Evolutionary conservation across 1,140 invertebrate genomes (phyloP), one percentile per base, ranked within the genome.

Genomic region (Drosophila funebris): DNA sequence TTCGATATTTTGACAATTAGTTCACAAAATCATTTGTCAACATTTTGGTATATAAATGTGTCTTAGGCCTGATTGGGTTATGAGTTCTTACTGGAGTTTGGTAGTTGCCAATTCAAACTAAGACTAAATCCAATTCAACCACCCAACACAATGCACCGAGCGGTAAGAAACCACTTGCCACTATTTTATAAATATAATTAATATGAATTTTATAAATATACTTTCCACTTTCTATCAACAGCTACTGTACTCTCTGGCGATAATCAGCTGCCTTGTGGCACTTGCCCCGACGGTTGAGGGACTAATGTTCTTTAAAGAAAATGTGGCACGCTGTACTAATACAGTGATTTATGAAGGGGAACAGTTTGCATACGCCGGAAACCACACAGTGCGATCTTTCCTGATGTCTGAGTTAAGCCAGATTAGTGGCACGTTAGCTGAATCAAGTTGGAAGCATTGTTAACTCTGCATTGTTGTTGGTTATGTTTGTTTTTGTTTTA

Each of bases 21-120:
- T 52, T 8, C 73, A 62, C 46, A 52, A 63, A 57, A 29, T 50
- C 71, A 76, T 82, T 74, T 87, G 69, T 62, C 67, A 72, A 18
- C 11, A 4, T 62, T 75, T 50, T 29, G 66, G 48, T 87, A 87
- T 87, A 87, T 78, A 87, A 87, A 74, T 69, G 24, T 1, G 7
- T n/a, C 4, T 41, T 73, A 71, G 76, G 61, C 64, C 66, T 69
- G 11, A 33, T 14, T 43, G 22, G 18, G 52, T 60, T 18, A 89
- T 83, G 83, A 88, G 83, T 88, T 83, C 83, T 88, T 88, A 88
- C 83, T 88, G 83, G 83, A 77, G 79, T 88, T 88, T 52, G 52
- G 68, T 73, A n/a, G 48, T 37, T 48, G 66, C 72, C 78, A 89
- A 88, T 88, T 88, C 83, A 88, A 88, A 88, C 57, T 88, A 83